Evolutionary conservation across 2,113 vertebrate genomes (phyloP).

Genomic region (Cynocephalus volans): DNA sequence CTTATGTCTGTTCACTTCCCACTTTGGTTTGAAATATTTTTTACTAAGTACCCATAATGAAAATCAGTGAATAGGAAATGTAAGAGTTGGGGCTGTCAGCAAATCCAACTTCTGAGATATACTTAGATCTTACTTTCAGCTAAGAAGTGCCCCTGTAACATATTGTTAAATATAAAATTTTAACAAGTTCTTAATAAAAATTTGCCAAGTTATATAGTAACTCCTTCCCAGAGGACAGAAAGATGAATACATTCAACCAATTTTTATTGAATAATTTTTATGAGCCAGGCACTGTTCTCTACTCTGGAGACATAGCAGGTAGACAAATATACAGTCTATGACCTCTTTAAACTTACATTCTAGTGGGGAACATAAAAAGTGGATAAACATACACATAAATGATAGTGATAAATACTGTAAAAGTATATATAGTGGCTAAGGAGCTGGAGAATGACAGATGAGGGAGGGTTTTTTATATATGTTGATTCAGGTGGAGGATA

Average conservation of each 20-base stretch:
- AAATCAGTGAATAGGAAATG: neutral
- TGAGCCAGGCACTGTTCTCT: neutral
- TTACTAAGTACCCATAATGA: neutral
- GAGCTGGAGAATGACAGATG: neutral
- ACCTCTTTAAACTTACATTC: neutral
- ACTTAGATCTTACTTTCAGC: neutral
- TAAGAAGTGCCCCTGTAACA: neutral
- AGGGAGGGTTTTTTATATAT: neutral
- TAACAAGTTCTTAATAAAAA: neutral
- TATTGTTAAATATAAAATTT: neutral
- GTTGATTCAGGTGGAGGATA: neutral
- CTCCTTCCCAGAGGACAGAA: neutral
- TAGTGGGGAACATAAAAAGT: neutral
- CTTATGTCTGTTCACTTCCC: neutral
- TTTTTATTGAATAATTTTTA: neutral
- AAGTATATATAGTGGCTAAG: neutral
- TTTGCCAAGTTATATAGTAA: neutral
- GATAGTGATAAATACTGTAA: neutral
- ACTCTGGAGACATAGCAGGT: neutral
- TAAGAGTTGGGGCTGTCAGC: neutral
- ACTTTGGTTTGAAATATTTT: neutral
- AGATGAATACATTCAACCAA: neutral
- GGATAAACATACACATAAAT: neutral
- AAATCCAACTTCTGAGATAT: neutral
- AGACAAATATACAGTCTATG: neutral